Conservation (phyloP, 1,140 invertebrate species). For the Bombus cullumanus region DNA sequence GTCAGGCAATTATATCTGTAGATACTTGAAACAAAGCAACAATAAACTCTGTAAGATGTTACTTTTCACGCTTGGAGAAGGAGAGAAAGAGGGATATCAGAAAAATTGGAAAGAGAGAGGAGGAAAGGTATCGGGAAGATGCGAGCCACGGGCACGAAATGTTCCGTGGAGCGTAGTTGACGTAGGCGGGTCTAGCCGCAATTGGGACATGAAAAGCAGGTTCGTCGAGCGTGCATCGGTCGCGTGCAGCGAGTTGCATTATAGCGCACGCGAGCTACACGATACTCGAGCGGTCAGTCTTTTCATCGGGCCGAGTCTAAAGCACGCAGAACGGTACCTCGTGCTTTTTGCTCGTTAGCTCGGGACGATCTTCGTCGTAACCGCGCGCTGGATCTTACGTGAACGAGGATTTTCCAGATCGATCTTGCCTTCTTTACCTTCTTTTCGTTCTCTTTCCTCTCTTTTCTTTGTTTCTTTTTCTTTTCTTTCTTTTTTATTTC, state of each 20-base stretch:
- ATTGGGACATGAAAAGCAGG: conserved; percentile 53
- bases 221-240: conserved; percentile 47
- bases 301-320: conserved; percentile 44
- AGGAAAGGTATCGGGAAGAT: neutral
- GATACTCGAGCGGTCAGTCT: conserved; percentile 48
- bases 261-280: conserved; percentile 36
- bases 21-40: neutral
- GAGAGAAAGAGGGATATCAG: too few relatives aligned
- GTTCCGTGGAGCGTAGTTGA: neutral
- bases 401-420: conserved; percentile 37
- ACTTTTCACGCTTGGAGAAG: neutral
- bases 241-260: conserved; percentile 44
- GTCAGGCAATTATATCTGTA: too few relatives aligned
- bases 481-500: neutral
- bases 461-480: neutral
- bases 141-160: neutral
- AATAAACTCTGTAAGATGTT: too few relatives aligned
- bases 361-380: conserved; percentile 24
- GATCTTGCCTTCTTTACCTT: neutral
- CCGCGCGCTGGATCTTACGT: conserved; percentile 11
- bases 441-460: neutral
- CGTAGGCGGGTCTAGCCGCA: conserved; percentile 26
- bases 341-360: conserved; percentile 57
- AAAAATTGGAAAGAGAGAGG: neutral
- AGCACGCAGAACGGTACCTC: conserved; percentile 54